Percentiles rank a stretch among this genome's conserved stretches.
phyloP scores from a whole-genome alignment of 2,888 invertebrate species.

The Agonopterix subpropinquella region DNA sequence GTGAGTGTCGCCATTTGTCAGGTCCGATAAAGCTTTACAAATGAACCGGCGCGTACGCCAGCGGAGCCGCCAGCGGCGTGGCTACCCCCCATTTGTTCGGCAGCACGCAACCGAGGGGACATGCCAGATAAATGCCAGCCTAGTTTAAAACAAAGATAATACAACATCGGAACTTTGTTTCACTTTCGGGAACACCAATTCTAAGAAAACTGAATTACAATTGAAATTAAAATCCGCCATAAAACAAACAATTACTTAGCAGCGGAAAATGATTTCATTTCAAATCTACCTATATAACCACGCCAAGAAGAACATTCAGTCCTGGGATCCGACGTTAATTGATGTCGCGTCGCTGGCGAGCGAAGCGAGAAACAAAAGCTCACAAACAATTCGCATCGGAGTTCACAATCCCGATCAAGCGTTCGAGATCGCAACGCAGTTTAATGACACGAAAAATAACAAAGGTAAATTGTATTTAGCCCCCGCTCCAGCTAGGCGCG shows the following conservation, averaged over 20 bases:
- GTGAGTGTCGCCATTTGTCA: constrained; percentile 59
- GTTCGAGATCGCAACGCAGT: constrained; percentile 73
- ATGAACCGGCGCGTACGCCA: constrained; percentile 57
- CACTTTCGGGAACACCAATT: constrained; percentile 8
- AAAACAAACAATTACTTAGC: constrained; percentile 18
- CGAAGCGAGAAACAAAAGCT: constrained; percentile 70
- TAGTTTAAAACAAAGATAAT: constrained; percentile 42
- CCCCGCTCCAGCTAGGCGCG: constrained; percentile 55
- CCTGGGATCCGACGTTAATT: constrained; percentile 68
- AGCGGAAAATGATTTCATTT: constrained; percentile 42
- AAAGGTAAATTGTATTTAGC: constrained; percentile 76
- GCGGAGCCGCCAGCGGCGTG: constrained; percentile 38
- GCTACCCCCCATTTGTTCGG: constrained; percentile 53
- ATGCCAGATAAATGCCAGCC: constrained; percentile 47
- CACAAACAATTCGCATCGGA: constrained; percentile 73
- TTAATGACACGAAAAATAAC: constrained; percentile 77
- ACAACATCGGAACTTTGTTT: constrained; percentile 32
- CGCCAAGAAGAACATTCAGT: constrained; percentile 64
- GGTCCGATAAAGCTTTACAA: constrained; percentile 65
- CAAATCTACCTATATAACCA: constrained; percentile 54
- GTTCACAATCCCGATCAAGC: constrained; percentile 72
- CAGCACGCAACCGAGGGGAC: constrained; percentile 54
- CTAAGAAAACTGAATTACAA: constrained; percentile 17
- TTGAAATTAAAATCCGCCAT: constrained; percentile 27
- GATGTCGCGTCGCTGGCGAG: constrained; percentile 69